phyloP scores from a whole-genome alignment of 2,888 invertebrate species.

The Tipula lateralis region DNA sequence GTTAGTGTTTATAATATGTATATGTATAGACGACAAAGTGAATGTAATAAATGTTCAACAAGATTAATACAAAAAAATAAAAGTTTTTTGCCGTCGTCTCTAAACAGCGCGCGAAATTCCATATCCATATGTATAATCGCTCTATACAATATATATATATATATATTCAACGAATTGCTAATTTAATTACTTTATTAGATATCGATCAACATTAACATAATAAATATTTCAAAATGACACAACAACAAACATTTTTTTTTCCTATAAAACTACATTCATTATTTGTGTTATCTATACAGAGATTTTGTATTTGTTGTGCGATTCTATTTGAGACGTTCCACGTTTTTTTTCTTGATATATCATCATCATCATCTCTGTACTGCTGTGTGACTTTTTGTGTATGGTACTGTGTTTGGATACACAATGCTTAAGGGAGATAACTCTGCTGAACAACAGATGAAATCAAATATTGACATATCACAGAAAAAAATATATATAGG shows the following conservation, averaged over 20 bases:
- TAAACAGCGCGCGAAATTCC: neutral
- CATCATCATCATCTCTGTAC: neutral
- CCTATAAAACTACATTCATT: neutral
- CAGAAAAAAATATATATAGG: neutral
- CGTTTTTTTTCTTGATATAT: neutral
- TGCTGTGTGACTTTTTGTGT: neutral
- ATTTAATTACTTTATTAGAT: slow-evolving; percentile 24
- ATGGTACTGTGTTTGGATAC: neutral
- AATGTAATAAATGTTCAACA: slow-evolving; percentile 9
- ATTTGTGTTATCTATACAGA: neutral
- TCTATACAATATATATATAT: too few species aligned
- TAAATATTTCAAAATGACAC: slow-evolving; percentile 8
- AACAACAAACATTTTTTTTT: neutral
- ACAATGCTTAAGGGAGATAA: slow-evolving; percentile 19
- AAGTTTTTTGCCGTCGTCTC: neutral
- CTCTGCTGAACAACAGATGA: slow-evolving; percentile 8
- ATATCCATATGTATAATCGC: neutral
- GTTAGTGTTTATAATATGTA: neutral
- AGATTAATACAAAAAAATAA: neutral
- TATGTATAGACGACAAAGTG: neutral
- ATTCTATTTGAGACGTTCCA: neutral
- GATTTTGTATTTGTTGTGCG: neutral
- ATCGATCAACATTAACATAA: slow-evolving; percentile 11
- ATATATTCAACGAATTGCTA: neutral
- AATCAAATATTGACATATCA: slow-evolving; percentile 19